Base-by-base conservation (phyloP, 2,888 invertebrate genomes). In the Helleia helle region DNA sequence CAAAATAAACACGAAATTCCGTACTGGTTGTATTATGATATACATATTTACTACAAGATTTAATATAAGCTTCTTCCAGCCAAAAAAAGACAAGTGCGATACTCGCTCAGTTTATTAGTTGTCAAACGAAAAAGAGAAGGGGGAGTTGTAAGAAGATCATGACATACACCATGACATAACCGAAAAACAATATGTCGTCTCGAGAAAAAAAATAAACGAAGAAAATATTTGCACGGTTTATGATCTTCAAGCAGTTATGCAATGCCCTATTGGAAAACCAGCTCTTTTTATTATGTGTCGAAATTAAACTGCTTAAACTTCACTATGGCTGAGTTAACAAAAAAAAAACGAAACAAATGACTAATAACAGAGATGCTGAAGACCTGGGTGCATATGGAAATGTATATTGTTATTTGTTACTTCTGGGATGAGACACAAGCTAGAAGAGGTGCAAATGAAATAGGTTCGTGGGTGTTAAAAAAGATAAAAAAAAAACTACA, bases 401-500 rank as follows among this genome's bases (percentile, higher is more conserved):
- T 28, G 29, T 41, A 31, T 28, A 38, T n/a, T n/a, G n/a, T n/a
- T n/a, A n/a, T n/a, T 42, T 34, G 17, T n/a, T 34, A 34, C 18
- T 34, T 34, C 18, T 34, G 31, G 31, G 31, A 34, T 34, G 31
- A 55, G 47, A 43, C 47, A 5, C 47, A 54, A 36, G 54, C 43
- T 9, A 47, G 47, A 40, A 30, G 52, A 15, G 50, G 50, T 28
- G 47, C 49, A 6, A 47, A 44, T 26, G 50, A 54, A 47, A 50
- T 51, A 15, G 52, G 48, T 6, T 43, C 48, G 15, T 51, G 49
- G 40, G 12, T 38, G 2, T 38, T 51, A 26, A 48, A 52, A 22
- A 46, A 51, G 41, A 44, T 48, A 24, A 43, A 39, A 37, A 50
- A 30, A 22, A 47, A 46, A 29, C n/a, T 48, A 13, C 50, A 45